Evolutionary conservation across 2,888 invertebrate genomes (phyloP).

Genomic region (Tenthredo livida): DNA sequence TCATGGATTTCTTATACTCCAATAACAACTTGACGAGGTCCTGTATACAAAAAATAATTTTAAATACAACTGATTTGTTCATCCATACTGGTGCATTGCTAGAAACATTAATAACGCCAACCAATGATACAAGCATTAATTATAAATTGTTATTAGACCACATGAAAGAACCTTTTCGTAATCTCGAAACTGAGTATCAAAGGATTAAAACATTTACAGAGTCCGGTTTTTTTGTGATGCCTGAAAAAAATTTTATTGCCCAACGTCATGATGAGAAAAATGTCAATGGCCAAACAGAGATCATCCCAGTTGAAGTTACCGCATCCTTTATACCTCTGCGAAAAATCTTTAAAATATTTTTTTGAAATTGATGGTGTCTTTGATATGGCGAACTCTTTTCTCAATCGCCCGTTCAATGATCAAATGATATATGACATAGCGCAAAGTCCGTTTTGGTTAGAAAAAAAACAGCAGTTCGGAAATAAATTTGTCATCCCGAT

Average conservation of each 20-base stretch:
- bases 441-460: conserved; percentile 51
- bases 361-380: conserved; percentile 3
- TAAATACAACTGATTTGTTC: not conserved
- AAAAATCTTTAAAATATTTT: not conserved
- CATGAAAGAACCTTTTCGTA: not conserved
- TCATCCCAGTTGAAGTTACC: not conserved
- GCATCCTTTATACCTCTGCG: not conserved
- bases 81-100: not conserved
- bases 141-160: not conserved
- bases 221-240: not conserved
- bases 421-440: not conserved
- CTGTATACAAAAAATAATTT: too few relatives aligned
- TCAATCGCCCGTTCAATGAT: not conserved
- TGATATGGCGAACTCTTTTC: not conserved
- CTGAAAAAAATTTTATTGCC: conserved; percentile 9
- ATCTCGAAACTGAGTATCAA: not conserved
- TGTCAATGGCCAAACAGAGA: not conserved
- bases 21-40: too few relatives aligned
- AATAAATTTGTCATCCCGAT: too few relatives aligned
- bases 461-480: conserved; percentile 46
- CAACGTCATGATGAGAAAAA: conserved; percentile 5
- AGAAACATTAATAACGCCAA: not conserved
- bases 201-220: not conserved
- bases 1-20: too few relatives aligned
- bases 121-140: not conserved